Percentiles rank a stretch among this genome's conserved stretches.
Evolutionary conservation across 2,888 invertebrate genomes (phyloP).

Genomic region (Netelia fuscicornis): DNA sequence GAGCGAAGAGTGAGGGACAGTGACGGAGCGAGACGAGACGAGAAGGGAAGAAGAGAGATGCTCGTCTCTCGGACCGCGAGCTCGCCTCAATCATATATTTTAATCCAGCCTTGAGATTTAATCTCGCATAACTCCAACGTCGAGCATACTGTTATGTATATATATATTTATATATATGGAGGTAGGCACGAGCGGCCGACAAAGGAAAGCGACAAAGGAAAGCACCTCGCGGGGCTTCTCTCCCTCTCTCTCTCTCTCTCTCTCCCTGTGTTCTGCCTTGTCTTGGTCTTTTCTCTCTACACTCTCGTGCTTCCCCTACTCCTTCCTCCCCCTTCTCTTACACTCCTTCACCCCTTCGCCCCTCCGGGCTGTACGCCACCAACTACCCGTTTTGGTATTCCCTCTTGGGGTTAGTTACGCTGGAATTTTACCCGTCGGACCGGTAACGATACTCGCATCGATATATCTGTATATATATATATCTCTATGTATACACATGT

Average conservation of each 20-base stretch:
- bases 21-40: neutral
- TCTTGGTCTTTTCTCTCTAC: no score
- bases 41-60: no score
- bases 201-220: slow-evolving; percentile 56
- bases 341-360: neutral
- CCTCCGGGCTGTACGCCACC: slow-evolving; percentile 30
- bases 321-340: neutral
- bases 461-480: slow-evolving; percentile 42
- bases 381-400: slow-evolving; percentile 65
- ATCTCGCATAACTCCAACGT: slow-evolving; percentile 66
- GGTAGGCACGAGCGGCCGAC: slow-evolving; percentile 30
- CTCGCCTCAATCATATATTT: slow-evolving; percentile 65
- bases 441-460: slow-evolving; percentile 55
- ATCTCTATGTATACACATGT: slow-evolving; percentile 21
- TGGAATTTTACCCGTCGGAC: slow-evolving; percentile 65
- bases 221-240: slow-evolving; percentile 38
- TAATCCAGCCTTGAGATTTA: slow-evolving; percentile 69
- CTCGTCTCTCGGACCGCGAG: slow-evolving; percentile 26
- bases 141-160: slow-evolving; percentile 1
- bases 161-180: neutral
- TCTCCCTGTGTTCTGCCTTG: neutral
- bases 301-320: neutral
- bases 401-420: slow-evolving; percentile 65
- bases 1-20: neutral
- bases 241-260: slow-evolving; percentile 20